A percentile compares a stretch with the other conserved stretches of the same genome.
These are phyloP conservation scores for Ichneumoninae sp. DNA, from an alignment of 2,888 invertebrate species.

Conservation along the genomic window DNA sequence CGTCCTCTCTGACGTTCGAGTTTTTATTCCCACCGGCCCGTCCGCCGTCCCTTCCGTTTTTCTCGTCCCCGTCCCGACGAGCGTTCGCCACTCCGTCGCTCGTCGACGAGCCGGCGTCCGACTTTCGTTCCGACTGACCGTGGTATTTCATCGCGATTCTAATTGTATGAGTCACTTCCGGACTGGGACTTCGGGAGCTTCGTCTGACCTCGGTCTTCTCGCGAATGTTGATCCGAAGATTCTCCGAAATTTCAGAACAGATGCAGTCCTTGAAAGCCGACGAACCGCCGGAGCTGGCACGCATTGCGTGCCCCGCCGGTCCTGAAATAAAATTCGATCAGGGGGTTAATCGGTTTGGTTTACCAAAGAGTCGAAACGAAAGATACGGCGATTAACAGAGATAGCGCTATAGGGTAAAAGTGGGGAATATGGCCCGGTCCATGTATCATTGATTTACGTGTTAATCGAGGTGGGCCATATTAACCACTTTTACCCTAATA, in stretches of 20 bases:
- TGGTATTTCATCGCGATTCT: slow-evolving; percentile 81
- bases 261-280: slow-evolving; percentile 73
- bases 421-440: no score
- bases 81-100: slow-evolving; percentile 54
- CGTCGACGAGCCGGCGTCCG: slow-evolving; percentile 54
- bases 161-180: slow-evolving; percentile 81
- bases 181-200: slow-evolving; percentile 74
- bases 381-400: not conserved
- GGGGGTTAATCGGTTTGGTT: not conserved
- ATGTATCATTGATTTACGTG: no score
- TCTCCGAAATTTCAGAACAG: slow-evolving; percentile 78
- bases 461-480: no score
- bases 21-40: slow-evolving; percentile 36
- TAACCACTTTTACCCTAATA: not conserved
- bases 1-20: slow-evolving; percentile 60
- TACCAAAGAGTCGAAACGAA: not conserved
- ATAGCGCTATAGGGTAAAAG: not conserved
- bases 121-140: slow-evolving; percentile 64
- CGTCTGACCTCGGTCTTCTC: slow-evolving; percentile 73
- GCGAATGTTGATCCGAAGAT: slow-evolving; percentile 76
- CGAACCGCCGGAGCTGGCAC: slow-evolving; percentile 32
- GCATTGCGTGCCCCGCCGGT: slow-evolving; percentile 54
- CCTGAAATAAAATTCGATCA: slow-evolving; percentile 68
- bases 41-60: slow-evolving; percentile 39
- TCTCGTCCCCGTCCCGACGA: slow-evolving; percentile 41